Evolutionary conservation across 2,113 vertebrate species (phyloP).

Genomic region (Mustelus asterias): DNA sequence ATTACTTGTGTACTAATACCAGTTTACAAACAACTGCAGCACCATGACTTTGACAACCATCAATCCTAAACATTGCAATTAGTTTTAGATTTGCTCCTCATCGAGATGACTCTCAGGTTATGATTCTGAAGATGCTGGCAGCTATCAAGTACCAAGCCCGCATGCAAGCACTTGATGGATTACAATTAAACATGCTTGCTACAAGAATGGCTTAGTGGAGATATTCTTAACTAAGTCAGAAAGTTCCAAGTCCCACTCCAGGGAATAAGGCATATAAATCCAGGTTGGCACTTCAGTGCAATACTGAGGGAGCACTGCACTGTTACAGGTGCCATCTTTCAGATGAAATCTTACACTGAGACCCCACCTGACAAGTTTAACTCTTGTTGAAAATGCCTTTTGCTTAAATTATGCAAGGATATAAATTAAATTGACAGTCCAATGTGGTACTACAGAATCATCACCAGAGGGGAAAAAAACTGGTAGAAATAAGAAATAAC

Average conservation of each 20-base stretch:
- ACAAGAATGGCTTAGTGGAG: too few relatives aligned
- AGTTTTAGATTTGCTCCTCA: not conserved
- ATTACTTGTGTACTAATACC: not conserved
- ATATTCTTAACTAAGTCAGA: too few relatives aligned
- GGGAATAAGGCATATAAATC: not conserved
- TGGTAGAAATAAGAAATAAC: too few relatives aligned
- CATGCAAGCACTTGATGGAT: not conserved
- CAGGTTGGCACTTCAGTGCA: not conserved
- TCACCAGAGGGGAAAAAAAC: not conserved
- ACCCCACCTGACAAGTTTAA: not conserved
- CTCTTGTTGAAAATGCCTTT: not conserved
- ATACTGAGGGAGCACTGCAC: not conserved
- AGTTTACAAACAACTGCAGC: not conserved
- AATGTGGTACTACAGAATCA: not conserved
- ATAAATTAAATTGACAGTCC: not conserved
- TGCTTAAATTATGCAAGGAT: not conserved
- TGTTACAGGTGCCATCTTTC: not conserved
- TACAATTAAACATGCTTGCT: not conserved
- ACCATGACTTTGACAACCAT: too few relatives aligned
- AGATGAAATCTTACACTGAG: not conserved
- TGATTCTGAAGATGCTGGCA: not conserved
- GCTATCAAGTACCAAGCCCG: not conserved
- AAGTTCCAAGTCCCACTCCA: not conserved
- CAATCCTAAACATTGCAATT: too few relatives aligned
- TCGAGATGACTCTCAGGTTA: not conserved